Evolutionary conservation across 2,888 invertebrate genomes (phyloP).

Genomic region (Aleiodes alternator): DNA sequence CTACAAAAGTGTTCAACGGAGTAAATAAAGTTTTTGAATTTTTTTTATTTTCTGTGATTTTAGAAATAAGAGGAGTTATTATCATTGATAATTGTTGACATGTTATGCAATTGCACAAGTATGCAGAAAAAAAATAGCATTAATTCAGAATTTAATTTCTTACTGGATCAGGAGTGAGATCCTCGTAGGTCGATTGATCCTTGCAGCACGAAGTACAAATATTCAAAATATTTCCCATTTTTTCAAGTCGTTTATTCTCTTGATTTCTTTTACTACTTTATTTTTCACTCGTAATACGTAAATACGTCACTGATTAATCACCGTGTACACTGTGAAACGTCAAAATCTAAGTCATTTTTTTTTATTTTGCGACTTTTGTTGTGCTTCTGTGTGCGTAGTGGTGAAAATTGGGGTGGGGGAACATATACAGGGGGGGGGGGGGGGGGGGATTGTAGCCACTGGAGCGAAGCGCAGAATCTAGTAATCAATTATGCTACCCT

Average conservation of each 20-base stretch:
- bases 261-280: too few relatives aligned
- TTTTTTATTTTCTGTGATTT: background rate
- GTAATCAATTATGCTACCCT: too few relatives aligned
- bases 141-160: conserved; percentile 58
- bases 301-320: too few relatives aligned
- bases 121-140: background rate
- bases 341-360: too few relatives aligned
- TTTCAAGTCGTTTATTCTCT: background rate
- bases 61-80: background rate
- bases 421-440: too few relatives aligned
- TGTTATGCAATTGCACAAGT: background rate
- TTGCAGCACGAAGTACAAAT: conserved; percentile 78
- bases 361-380: too few relatives aligned
- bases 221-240: conserved; percentile 65
- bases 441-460: too few relatives aligned
- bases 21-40: background rate
- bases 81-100: background rate
- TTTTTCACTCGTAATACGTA: too few relatives aligned
- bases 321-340: too few relatives aligned
- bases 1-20: background rate
- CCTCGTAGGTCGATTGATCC: conserved; percentile 77
- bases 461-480: too few relatives aligned
- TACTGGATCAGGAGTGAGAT: conserved; percentile 79
- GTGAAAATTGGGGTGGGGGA: too few relatives aligned
- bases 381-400: too few relatives aligned